These are phyloP conservation scores for Drosophila incognita DNA, from an alignment of 2,888 invertebrate species.

Conservation along the genomic window DNA sequence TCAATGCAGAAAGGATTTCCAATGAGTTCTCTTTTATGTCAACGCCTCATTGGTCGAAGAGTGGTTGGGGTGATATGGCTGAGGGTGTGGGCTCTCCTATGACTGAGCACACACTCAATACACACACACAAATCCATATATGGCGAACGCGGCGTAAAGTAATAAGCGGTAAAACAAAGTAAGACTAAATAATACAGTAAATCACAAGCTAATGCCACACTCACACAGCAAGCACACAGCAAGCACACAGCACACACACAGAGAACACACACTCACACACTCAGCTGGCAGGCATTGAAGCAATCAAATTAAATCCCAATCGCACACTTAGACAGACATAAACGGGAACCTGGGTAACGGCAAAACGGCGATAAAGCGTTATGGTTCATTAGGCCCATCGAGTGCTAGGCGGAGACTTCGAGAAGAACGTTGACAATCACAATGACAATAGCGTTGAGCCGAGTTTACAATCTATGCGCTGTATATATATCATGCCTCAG, in stretches of 20 bases:
- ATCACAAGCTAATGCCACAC: conserved; percentile 76
- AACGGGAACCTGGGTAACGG: conserved; percentile 55
- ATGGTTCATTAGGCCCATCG: conserved; percentile 79
- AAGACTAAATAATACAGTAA: conserved; percentile 80
- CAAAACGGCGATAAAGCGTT: conserved; percentile 78
- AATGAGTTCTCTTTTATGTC: conserved; percentile 70
- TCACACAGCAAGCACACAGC: conserved; percentile 27
- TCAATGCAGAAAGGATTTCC: conserved; percentile 80
- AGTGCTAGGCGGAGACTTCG: conserved; percentile 38
- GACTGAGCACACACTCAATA: conserved; percentile 17
- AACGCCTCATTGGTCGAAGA: conserved; percentile 50
- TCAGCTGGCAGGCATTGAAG: conserved; percentile 69
- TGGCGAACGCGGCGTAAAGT: conserved; percentile 60
- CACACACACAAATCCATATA: conserved; percentile 6
- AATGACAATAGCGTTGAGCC: conserved; percentile 51
- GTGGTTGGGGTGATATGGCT: neutral
- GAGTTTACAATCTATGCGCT: conserved; percentile 62
- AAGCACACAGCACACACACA: conserved; percentile 18
- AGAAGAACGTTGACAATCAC: conserved; percentile 17
- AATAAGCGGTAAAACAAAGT: conserved; percentile 80
- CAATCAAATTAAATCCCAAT: conserved; percentile 82
- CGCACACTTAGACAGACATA: conserved; percentile 71
- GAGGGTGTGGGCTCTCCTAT: neutral
- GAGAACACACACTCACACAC: conserved; percentile 17
- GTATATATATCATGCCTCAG: conserved; percentile 55